Conservation (phyloP, 1,140 invertebrate species). For the Drosophila sturtevanti region DNA sequence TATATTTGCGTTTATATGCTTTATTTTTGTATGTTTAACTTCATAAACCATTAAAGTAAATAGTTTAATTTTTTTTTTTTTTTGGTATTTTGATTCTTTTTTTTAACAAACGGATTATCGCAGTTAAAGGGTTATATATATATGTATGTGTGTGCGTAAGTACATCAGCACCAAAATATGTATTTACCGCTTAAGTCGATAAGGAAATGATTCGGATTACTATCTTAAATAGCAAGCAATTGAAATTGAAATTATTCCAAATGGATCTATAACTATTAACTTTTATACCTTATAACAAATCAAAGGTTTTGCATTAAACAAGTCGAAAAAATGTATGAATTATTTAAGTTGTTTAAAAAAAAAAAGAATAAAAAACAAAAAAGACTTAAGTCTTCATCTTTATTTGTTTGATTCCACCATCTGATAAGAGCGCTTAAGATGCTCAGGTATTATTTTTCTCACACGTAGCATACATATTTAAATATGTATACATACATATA, state of each 20-base stretch:
- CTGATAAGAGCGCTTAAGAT: neutral
- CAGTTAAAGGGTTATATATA: conserved; percentile 4
- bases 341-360: too few species aligned
- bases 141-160: too few species aligned
- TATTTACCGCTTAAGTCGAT: neutral
- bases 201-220: neutral
- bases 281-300: too few species aligned
- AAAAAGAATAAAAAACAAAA: too few species aligned
- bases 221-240: conserved; percentile 10
- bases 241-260: too few species aligned
- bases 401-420: neutral
- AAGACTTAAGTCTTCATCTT: neutral
- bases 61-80: conserved; percentile 36
- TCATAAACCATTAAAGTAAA: conserved; percentile 45
- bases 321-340: too few species aligned
- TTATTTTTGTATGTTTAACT: conserved; percentile 28
- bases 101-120: conserved; percentile 39
- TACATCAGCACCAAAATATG: neutral
- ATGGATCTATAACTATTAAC: too few species aligned
- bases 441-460: neutral
- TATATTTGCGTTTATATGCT: conserved; percentile 26
- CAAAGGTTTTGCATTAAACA: too few species aligned
- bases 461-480: neutral
- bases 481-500: too few species aligned
- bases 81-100: neutral